A percentile compares a stretch with the other conserved stretches of the same genome.
Conservation (phyloP, 2,797 vertebrate genomes). For the Mus spretus region DNA sequence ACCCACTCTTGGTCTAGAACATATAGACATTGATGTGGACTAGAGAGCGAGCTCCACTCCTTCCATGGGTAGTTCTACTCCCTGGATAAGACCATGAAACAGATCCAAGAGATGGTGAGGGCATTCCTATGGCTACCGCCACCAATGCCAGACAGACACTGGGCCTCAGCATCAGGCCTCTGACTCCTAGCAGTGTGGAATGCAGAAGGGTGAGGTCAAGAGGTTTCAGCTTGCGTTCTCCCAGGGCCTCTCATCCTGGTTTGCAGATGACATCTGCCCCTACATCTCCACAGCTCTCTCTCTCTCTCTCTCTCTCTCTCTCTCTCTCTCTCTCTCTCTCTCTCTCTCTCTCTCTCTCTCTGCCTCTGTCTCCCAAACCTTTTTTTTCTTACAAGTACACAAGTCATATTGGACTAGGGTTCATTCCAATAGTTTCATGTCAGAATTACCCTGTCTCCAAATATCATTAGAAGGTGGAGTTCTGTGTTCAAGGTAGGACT, state of each 20-base stretch:
- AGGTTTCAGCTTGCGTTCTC: background rate
- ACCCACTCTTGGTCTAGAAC: background rate
- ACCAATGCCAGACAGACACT: background rate
- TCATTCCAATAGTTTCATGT: background rate
- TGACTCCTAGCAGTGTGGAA: background rate
- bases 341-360: background rate
- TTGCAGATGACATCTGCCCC: background rate
- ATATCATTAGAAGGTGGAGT: no score
- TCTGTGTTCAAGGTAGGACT: background rate
- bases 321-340: background rate
- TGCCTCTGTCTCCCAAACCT: background rate
- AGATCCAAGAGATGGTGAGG: no score
- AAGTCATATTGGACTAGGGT: background rate
- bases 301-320: background rate
- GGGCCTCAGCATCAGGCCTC: background rate
- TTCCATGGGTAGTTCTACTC: background rate
- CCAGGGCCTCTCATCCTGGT: background rate
- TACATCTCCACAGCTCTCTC: accelerated
- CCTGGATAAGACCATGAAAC: background rate
- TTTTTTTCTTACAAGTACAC: background rate
- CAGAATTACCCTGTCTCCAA: background rate
- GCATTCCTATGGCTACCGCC: accelerated
- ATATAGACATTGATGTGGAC: background rate
- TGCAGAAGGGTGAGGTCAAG: background rate
- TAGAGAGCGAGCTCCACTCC: background rate